phyloP scores from a whole-genome alignment of 2,888 invertebrate species.

The Agrochola circellaris region DNA sequence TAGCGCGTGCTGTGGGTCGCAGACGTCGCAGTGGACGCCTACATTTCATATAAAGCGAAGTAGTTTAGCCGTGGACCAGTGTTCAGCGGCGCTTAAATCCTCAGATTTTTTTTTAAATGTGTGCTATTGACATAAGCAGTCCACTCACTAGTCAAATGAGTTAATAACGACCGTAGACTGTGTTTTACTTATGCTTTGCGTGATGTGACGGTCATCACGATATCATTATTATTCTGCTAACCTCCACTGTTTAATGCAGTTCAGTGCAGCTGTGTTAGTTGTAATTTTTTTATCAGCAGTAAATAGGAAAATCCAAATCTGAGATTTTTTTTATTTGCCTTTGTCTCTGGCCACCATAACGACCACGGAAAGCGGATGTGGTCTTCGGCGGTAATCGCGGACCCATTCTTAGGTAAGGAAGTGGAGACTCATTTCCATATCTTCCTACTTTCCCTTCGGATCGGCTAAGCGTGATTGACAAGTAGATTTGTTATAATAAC shows the following conservation, averaged over 20 bases:
- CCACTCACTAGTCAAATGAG: conserved; percentile 11
- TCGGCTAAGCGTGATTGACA: conserved; percentile 2
- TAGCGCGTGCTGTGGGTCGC: no score
- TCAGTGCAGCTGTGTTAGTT: background rate
- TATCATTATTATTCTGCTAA: background rate
- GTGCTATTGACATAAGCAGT: conserved; percentile 8
- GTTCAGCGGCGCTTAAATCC: no score
- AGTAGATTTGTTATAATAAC: conserved; percentile 2
- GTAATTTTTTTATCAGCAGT: background rate
- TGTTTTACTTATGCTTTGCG: background rate
- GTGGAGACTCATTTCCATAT: conserved; percentile 26
- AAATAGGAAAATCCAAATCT: background rate
- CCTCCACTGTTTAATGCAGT: background rate
- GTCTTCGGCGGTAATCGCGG: conserved; percentile 15
- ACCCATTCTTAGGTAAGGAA: conserved; percentile 33
- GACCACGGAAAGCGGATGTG: conserved; percentile 11
- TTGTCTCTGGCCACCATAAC: background rate
- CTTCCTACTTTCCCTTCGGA: conserved; percentile 42
- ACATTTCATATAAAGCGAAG: no score
- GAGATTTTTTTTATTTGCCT: background rate
- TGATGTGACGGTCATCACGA: background rate
- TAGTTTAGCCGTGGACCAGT: no score
- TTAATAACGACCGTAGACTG: background rate
- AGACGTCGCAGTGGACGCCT: no score
- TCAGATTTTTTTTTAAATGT: no score